Evolutionary conservation across 2,113 vertebrate genomes (phyloP).

Genomic region (Etia nguti): DNA sequence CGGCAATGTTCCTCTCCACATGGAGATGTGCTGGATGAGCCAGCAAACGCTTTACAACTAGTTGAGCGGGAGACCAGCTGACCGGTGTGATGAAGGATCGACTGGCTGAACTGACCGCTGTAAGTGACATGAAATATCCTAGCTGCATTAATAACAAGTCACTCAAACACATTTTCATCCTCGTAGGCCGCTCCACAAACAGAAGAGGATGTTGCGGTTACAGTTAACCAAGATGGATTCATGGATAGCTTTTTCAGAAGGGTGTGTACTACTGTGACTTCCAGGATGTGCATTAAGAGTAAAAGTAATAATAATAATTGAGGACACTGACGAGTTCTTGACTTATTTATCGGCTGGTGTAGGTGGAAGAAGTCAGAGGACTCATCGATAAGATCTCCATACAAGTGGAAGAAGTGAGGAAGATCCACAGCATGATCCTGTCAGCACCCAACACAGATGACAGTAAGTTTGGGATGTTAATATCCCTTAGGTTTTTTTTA

Average conservation of each 20-base stretch:
- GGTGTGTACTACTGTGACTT: slow-evolving; percentile 62
- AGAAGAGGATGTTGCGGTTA: slow-evolving; percentile 78
- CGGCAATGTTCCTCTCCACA: background rate
- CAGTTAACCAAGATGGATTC: slow-evolving; percentile 82
- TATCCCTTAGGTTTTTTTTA: background rate
- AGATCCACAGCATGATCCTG: slow-evolving; percentile 90
- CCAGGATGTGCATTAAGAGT: background rate
- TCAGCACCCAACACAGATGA: slow-evolving; percentile 91
- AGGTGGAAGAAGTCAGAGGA: slow-evolving; percentile 90
- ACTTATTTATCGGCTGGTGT: background rate
- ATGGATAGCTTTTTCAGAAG: slow-evolving; percentile 94
- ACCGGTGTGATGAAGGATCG: slow-evolving; percentile 84
- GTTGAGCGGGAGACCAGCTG: background rate
- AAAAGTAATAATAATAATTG: background rate
- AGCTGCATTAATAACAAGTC: background rate
- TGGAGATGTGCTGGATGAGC: slow-evolving; percentile 7
- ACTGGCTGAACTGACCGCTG: slow-evolving; percentile 80
- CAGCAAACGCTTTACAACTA: background rate
- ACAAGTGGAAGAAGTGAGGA: slow-evolving; percentile 88
- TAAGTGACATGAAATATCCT: slow-evolving; percentile 54
- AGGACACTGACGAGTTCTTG: background rate
- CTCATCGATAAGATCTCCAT: slow-evolving; percentile 80
- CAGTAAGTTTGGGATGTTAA: slow-evolving; percentile 72
- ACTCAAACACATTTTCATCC: background rate
- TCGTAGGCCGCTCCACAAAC: slow-evolving; percentile 71